These are phyloP conservation scores for Coregonus ussuriensis DNA, from an alignment of 2,797 vertebrate genomes.

Conservation along the genomic window DNA sequence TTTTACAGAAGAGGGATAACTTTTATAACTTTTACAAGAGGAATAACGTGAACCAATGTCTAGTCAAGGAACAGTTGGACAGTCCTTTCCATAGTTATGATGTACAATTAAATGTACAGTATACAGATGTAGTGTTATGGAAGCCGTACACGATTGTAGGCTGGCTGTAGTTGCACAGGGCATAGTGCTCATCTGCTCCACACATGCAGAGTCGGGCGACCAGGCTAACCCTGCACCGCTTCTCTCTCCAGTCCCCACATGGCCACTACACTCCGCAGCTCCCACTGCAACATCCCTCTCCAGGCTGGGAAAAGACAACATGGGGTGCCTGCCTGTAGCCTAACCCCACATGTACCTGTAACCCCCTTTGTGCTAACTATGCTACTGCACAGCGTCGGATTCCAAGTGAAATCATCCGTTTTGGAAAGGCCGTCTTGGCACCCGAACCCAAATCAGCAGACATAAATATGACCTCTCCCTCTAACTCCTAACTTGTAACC, in stretches of 20 bases:
- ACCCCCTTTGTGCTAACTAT: constrained; percentile 7
- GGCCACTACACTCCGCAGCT: not conserved
- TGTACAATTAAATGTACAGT: not conserved
- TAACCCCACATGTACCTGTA: not conserved
- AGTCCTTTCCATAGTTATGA: not conserved
- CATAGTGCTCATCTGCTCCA: constrained; percentile 11
- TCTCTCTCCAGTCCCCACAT: not conserved
- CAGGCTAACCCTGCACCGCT: not conserved
- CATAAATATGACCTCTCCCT: constrained; percentile 14
- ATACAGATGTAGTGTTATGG: not conserved
- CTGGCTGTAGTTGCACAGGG: not conserved
- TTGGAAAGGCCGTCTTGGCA: constrained; percentile 15
- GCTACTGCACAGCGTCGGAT: constrained; percentile 5
- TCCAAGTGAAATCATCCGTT: constrained; percentile 19
- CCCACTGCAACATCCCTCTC: not conserved
- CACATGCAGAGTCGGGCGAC: constrained; percentile 11
- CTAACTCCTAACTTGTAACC: not conserved
- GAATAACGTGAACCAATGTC: not conserved
- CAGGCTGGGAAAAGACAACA: constrained; percentile 9
- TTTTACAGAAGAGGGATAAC: not conserved
- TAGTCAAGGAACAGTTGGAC: not conserved
- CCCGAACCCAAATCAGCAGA: constrained; percentile 4
- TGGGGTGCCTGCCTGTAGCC: not conserved
- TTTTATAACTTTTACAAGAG: too few relatives aligned
- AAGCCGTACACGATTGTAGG: not conserved